These are phyloP conservation scores for Diuraphis noxia DNA, from an alignment of 1,140 invertebrate species.

Conservation along the genomic window DNA sequence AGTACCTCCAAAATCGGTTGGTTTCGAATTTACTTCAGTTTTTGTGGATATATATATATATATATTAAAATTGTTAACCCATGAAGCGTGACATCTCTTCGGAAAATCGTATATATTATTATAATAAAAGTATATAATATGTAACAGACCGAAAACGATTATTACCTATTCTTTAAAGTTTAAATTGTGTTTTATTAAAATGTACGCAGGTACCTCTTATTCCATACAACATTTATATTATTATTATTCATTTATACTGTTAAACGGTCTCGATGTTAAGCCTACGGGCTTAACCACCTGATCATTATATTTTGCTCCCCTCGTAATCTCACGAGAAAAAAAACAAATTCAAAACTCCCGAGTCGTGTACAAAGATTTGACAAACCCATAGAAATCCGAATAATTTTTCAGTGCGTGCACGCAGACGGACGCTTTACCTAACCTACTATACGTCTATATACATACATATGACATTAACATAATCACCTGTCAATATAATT, in stretches of 20 bases:
- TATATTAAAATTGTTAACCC: not conserved
- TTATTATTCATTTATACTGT: not conserved
- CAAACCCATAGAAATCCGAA: slow-evolving; percentile 14
- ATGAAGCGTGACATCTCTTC: not conserved
- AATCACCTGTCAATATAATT: slow-evolving; percentile 52
- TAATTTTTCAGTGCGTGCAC: slow-evolving; percentile 17
- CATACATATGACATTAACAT: slow-evolving; percentile 29
- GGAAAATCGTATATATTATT: not conserved
- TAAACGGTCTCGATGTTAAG: slow-evolving; percentile 11
- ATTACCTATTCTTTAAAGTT: slow-evolving; percentile 13
- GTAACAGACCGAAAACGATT: not conserved
- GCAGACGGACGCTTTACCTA: not conserved
- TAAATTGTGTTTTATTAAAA: slow-evolving; percentile 18
- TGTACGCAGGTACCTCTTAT: not conserved
- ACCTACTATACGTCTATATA: not conserved
- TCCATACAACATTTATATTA: not conserved
- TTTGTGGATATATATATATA: not conserved
- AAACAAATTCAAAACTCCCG: slow-evolving; percentile 7
- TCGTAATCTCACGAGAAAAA: slow-evolving; percentile 9
- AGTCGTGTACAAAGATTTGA: slow-evolving; percentile 2
- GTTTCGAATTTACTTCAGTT: not conserved
- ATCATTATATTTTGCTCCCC: slow-evolving; percentile 2
- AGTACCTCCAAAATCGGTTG: not conserved
- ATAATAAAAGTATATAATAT: not conserved
- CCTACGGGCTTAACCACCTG: slow-evolving; percentile 27